Base-by-base conservation (phyloP, 2,113 vertebrate genomes). In the Zonotrichia leucophrys region DNA sequence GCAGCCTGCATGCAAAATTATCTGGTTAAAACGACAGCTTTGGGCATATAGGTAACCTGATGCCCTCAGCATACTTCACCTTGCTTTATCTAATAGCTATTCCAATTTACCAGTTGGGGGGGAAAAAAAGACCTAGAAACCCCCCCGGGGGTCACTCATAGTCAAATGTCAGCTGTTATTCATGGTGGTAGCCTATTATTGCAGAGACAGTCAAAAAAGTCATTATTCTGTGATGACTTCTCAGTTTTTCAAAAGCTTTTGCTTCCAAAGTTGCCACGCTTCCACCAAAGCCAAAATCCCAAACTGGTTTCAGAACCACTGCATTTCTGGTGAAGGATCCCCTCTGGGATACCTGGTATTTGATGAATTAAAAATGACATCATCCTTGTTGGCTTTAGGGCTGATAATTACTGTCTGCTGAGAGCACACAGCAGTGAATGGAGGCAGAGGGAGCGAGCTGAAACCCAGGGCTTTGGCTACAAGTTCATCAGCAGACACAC, bases 331-430 rank as follows among this genome's bases (percentile, higher is more conserved):
- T 37, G 86, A 93, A 87, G 69, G 73, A 72, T 59, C n/a, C 87
- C 89, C 83, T 81, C 50, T 72, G 81, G 81, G 69, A 87, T 73
- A 95, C 87, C 91, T 82, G 89, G 53, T 82, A 85, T 84, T 76
- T 82, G 83, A 81, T 79, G 77, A 91, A 94, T 91, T 91, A 56
- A 95, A 94, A 91, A 82, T 95, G 11, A 94, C 87, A 92, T 92
- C 33, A 91, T 64, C 87, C 83, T 76, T 89, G 73, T 72, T 94
- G 89, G 87, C 47, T 92, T 92, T 87, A 62, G 35, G 73, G 69
- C 79, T 82, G 83, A 39, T 92, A 94, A 96, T 96, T 78, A n/a
- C 64, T 47, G 64, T 90, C 79, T 93, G 76, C 79, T 63, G 76
- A 86, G 88, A 74, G 24, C 50, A 47, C 1, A 4, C 18, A 63